Percentiles rank a stretch among this genome's conserved stretches.
Evolutionary conservation across 2,113 vertebrate species (phyloP).

Genomic region (Brachyhypopomus gauderio): DNA sequence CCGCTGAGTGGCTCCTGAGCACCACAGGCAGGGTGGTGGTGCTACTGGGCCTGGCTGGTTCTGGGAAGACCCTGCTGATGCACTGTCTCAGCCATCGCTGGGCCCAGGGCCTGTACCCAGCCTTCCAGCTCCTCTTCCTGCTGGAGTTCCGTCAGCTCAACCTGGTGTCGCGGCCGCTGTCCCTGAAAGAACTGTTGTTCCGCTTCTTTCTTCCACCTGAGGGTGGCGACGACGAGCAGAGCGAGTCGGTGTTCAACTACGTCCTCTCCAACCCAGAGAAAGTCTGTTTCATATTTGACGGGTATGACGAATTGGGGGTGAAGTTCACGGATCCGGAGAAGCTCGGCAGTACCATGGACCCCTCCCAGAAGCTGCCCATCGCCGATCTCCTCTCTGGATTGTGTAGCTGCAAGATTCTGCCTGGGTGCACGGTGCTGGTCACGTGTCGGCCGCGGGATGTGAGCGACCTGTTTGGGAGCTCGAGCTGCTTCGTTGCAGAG

Average conservation of each 20-base stretch:
- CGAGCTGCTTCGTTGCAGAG: constrained; percentile 70
- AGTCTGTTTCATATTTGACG: constrained; percentile 86
- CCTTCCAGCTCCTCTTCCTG: constrained; percentile 80
- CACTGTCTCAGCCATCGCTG: constrained; percentile 79
- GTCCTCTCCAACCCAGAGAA: constrained; percentile 75
- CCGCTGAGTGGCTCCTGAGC: constrained; percentile 76
- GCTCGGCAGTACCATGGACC: constrained; percentile 18
- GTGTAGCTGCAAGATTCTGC: constrained; percentile 79
- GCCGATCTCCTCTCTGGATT: constrained; percentile 79
- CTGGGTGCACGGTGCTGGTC: constrained; percentile 82
- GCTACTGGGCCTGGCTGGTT: constrained; percentile 82
- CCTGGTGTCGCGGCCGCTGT: constrained; percentile 71
- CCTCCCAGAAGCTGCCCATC: constrained; percentile 57
- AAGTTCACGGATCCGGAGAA: constrained; percentile 50
- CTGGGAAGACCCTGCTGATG: constrained; percentile 85
- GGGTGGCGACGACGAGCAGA: constrained; percentile 49
- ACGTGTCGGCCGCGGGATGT: constrained; percentile 81
- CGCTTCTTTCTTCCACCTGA: constrained; percentile 74
- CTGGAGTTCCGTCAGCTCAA: constrained; percentile 90
- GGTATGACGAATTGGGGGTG: constrained; percentile 83
- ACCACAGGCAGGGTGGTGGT: constrained; percentile 68
- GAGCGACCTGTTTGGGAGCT: constrained; percentile 65
- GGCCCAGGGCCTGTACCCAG: constrained; percentile 76
- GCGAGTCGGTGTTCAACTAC: constrained; percentile 72
- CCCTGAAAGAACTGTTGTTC: constrained; percentile 83